Evolutionary conservation across 2,797 vertebrate species (phyloP).

Genomic region (Poecilia wingei): DNA sequence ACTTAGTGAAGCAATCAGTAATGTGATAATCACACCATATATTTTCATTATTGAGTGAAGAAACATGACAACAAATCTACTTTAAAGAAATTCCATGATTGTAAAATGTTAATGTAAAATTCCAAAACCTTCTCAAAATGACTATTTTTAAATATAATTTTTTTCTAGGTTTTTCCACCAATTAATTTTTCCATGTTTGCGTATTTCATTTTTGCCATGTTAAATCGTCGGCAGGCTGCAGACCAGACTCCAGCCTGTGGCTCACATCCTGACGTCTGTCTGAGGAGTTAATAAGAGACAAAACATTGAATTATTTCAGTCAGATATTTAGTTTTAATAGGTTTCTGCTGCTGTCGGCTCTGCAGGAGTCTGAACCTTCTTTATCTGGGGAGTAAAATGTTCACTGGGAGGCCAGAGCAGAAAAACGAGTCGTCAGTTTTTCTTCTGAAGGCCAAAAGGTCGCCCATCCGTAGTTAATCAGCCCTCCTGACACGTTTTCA

Average conservation of each 20-base stretch:
- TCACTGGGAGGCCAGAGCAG: not conserved
- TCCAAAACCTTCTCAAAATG: not conserved
- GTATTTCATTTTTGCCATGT: not conserved
- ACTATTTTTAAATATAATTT: not conserved
- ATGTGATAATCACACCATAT: too few relatives aligned
- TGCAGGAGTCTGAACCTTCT: not conserved
- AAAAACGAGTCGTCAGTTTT: slow-evolving; percentile 2
- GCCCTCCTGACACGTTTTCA: slow-evolving; percentile 20
- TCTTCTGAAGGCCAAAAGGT: slow-evolving; percentile 13
- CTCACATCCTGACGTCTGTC: not conserved
- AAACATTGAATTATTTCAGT: not conserved
- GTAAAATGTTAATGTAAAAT: too few relatives aligned
- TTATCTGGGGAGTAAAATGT: slow-evolving; percentile 1
- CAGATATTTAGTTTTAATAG: slow-evolving; percentile 2
- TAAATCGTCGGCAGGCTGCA: not conserved
- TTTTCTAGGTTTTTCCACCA: not conserved
- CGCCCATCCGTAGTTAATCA: not conserved
- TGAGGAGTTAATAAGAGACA: not conserved
- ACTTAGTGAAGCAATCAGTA: too few relatives aligned
- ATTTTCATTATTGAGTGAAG: too few relatives aligned
- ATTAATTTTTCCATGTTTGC: not conserved
- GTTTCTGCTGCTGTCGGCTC: not conserved
- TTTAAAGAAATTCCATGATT: too few relatives aligned
- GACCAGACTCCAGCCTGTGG: not conserved
- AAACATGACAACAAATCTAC: too few relatives aligned